A percentile compares a stretch with the other conserved stretches of the same genome.
phyloP scores from a whole-genome alignment of 1,140 invertebrate species.

The Atta texana region DNA sequence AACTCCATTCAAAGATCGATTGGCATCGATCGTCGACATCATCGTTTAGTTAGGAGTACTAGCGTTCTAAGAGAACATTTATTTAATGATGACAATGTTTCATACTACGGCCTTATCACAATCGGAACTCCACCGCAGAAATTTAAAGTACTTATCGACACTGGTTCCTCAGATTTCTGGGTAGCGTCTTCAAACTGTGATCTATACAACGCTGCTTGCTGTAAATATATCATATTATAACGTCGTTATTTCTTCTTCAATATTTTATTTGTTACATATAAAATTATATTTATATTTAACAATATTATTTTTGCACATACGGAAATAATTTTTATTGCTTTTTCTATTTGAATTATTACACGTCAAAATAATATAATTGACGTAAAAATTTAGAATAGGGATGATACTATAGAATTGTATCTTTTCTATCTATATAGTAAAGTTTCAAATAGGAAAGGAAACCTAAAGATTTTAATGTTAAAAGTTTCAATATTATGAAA shows the following conservation, averaged over 20 bases:
- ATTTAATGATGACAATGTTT: no score
- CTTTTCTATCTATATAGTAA: background rate
- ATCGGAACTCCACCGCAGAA: conserved; percentile 51
- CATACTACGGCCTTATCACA: conserved; percentile 90
- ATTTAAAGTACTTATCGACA: conserved; percentile 99
- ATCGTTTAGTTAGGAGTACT: no score
- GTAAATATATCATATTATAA: conserved; percentile 88
- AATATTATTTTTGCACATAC: background rate
- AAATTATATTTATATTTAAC: background rate
- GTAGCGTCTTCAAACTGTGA: conserved; percentile 98
- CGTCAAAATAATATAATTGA: no score
- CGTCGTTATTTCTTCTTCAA: background rate
- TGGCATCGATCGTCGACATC: background rate
- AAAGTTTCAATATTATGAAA: no score
- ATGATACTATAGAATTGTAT: background rate
- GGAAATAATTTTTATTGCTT: background rate
- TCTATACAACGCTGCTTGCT: conserved; percentile 96
- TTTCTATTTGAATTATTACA: background rate
- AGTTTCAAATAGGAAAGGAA: no score
- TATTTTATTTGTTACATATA: background rate
- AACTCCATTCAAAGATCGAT: background rate
- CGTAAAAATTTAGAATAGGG: no score
- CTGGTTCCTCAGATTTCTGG: conserved; percentile 99
- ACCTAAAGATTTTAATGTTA: no score
- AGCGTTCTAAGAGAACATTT: no score